A percentile compares a stretch with the other conserved stretches of the same genome.
These are phyloP conservation scores for Drosophila pallidifrons DNA, from an alignment of 1,140 invertebrate species.

Conservation along the genomic window DNA sequence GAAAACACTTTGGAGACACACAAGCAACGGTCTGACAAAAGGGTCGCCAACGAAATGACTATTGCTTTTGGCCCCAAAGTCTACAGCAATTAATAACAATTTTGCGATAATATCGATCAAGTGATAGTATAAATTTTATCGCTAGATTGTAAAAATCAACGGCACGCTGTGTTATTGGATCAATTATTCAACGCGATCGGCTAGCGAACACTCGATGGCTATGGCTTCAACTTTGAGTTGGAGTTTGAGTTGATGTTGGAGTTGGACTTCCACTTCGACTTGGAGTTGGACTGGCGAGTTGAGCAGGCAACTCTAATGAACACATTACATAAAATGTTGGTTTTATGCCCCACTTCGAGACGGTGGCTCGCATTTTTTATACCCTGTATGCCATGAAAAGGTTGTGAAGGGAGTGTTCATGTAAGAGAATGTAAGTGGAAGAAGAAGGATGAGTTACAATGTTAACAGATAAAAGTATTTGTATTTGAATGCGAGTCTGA, in stretches of 20 bases:
- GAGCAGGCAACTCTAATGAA: slow-evolving; percentile 68
- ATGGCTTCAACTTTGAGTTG: not conserved
- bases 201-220: not conserved
- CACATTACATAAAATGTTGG: slow-evolving; percentile 81
- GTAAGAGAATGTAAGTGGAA: not conserved
- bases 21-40: slow-evolving; percentile 18
- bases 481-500: no score
- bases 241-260: not conserved
- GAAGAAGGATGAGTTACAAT: not conserved
- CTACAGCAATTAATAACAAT: slow-evolving; percentile 74
- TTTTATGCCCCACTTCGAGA: slow-evolving; percentile 74
- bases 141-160: slow-evolving; percentile 79
- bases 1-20: slow-evolving; percentile 49
- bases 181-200: slow-evolving; percentile 62
- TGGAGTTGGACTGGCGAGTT: not conserved
- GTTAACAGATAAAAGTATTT: no score
- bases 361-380: slow-evolving; percentile 35
- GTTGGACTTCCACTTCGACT: not conserved
- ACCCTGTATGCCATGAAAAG: slow-evolving; percentile 5
- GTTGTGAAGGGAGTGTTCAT: not conserved
- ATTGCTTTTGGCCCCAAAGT: not conserved
- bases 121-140: slow-evolving; percentile 74
- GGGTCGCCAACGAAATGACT: slow-evolving; percentile 2
- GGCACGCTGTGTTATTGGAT: slow-evolving; percentile 77
- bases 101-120: slow-evolving; percentile 78